Evolutionary conservation across 2,888 invertebrate genomes (phyloP).

Genomic region (Laothoe populi): DNA sequence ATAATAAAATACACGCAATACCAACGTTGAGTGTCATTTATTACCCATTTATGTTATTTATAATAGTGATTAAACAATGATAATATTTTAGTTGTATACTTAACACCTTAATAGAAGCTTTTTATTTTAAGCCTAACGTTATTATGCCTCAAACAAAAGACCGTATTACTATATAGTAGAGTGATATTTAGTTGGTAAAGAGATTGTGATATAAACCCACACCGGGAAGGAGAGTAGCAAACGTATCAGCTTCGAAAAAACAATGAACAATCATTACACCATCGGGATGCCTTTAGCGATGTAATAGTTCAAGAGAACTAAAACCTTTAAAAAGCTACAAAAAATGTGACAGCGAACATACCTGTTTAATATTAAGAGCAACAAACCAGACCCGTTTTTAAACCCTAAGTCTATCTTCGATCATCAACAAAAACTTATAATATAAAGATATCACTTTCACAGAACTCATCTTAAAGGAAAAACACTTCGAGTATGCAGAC

Average conservation of each 20-base stretch:
- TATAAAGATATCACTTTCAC: conserved; percentile 35
- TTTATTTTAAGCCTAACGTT: no score
- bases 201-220: not conserved
- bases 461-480: conserved; percentile 32
- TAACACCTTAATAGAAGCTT: no score
- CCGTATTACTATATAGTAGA: no score
- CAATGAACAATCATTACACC: not conserved
- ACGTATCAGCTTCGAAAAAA: not conserved
- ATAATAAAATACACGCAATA: not conserved
- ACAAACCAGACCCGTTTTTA: conserved; percentile 12
- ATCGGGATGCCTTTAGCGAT: not conserved
- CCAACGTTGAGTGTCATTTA: not conserved
- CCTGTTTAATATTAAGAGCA: conserved; percentile 10
- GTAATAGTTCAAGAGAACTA: not conserved
- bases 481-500: conserved; percentile 31
- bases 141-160: no score
- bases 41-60: conserved; percentile 1
- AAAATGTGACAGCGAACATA: not conserved
- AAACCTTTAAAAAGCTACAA: conserved; percentile 3
- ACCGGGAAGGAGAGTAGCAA: not conserved
- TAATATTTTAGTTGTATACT: no score
- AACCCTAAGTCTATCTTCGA: conserved; percentile 19
- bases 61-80: not conserved
- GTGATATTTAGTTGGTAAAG: not conserved
- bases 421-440: conserved; percentile 26